Base-by-base conservation (phyloP, 2,113 vertebrate genomes). In the Mola mola region DNA sequence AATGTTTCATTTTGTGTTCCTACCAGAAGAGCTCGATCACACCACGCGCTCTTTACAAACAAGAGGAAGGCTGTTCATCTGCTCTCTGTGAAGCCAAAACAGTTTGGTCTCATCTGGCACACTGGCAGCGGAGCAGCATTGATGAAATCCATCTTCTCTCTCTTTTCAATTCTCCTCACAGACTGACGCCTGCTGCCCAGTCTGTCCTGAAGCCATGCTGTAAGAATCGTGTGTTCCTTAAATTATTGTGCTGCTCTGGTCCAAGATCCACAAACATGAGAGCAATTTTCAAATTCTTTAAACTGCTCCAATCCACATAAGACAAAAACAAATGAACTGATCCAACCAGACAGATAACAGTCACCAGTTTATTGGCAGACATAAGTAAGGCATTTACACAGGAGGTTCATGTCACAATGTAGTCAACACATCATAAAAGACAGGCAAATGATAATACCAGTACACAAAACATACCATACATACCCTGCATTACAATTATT, bases 221-320 rank as follows among this genome's bases (percentile, higher is more conserved):
- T 38, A 65, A 65, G 41, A 37, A 60, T 59, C 25, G 56, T 52
- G 41, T 74, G 58, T 48, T 68, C 57, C 50, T 28, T 44, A 63
- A 76, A 72, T 70, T 49, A 73, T 60, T 40, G 47, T 26, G 22
- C n/a, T 1, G 11, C 20, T 24, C 19, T 16, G 31, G 31, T 75
- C 78, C 69, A 82, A 79, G 47, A 74, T 67, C 47, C 64, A 77
- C 74, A 76, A 68, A n/a, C 17, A 28, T 4, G 2, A 59, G 25
- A 67, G 36, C 19, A 9, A 55, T 70, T 56, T 79, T 40, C n/a
- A 66, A 58, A 64, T 49, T 46, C 26, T 57, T 66, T 47, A 55
- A 78, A 63, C 43, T 34, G 29, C 43, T 67, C n/a, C 1, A 1
- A 51, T 61, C 64, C 31, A 37, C 51, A 61, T 61, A 37, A 55